Base-by-base conservation (phyloP, 1,140 invertebrate species). In the Drosophila lacteicornis region DNA sequence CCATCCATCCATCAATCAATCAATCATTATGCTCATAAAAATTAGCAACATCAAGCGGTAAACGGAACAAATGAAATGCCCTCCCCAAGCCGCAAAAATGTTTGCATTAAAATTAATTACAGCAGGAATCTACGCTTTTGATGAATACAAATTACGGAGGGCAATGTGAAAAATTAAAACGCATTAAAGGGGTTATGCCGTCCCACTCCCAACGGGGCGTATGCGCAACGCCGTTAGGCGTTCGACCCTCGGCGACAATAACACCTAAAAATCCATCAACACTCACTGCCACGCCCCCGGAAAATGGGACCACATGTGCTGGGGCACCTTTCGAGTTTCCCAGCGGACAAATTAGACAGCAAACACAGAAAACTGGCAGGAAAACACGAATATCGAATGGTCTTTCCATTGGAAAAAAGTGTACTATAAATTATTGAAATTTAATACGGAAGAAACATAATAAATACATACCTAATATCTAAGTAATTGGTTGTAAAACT, bases 11-110 rank as follows among this genome's bases (percentile, higher is more conserved):
- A 86, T 86, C 83, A 82, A 83, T 77, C 79, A 81, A 81, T 67
- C 82, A 78, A 84, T 84, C 75, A 85, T 85, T 80, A 80, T 80
- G 83, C 61, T 86, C 75, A 79, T 86, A 83, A 79, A 88, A 86
- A 86, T 86, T 86, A 88, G 84, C 80, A 88, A 62, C 50, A 73
- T 50, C 49, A 59, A 66, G 62, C 42, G 75, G 66, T 66, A 75
- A 73, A 58, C 71, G 59, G 60, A 60, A 49, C 55, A 80, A 75
- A 79, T 61, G 63, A 67, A 55, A 57, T 58, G 55, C 50, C 55
- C 46, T 38, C 25, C 58, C 38, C 75, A 84, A 84, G 56, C 57
- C 61, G 49, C 75, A 76, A 71, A 75, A 75, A 73, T 73, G 69
- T 87, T 73, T 68, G 62, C 74, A 87, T 87, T 76, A 62, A 86